Percentiles rank a stretch among this genome's conserved stretches.
Conservation (phyloP, 2,113 vertebrate genomes). For the Myotis davidii region DNA sequence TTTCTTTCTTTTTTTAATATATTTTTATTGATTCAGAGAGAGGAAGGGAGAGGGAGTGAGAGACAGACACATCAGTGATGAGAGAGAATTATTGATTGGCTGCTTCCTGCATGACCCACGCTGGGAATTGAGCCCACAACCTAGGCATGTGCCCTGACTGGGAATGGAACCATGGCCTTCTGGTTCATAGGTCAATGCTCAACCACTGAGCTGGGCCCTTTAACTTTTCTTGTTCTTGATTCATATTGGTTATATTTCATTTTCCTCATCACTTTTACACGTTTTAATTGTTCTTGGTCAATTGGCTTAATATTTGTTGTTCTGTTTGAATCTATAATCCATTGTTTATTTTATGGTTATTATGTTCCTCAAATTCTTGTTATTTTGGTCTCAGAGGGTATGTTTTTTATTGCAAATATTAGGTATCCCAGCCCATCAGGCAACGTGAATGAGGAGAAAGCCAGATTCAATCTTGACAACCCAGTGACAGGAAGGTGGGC, state of each 20-base stretch:
- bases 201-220: not conserved
- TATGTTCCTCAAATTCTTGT: not conserved
- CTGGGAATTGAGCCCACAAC: no score
- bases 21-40: no score
- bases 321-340: not conserved
- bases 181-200: no score
- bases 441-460: not conserved
- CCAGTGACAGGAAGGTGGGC: not conserved
- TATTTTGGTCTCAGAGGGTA: not conserved
- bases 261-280: not conserved
- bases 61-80: no score
- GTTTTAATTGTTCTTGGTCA: constrained; percentile 12
- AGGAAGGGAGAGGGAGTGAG: no score
- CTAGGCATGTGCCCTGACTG: no score
- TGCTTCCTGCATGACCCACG: no score
- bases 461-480: not conserved
- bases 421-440: not conserved
- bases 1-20: not conserved
- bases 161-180: no score
- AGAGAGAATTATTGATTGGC: no score
- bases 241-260: not conserved
- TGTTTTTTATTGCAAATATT: not conserved
- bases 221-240: constrained; percentile 45
- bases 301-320: not conserved
- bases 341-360: not conserved